phyloP scores from a whole-genome alignment of 64 coral and sea anemone genomes.

The Anthopleura sola region DNA sequence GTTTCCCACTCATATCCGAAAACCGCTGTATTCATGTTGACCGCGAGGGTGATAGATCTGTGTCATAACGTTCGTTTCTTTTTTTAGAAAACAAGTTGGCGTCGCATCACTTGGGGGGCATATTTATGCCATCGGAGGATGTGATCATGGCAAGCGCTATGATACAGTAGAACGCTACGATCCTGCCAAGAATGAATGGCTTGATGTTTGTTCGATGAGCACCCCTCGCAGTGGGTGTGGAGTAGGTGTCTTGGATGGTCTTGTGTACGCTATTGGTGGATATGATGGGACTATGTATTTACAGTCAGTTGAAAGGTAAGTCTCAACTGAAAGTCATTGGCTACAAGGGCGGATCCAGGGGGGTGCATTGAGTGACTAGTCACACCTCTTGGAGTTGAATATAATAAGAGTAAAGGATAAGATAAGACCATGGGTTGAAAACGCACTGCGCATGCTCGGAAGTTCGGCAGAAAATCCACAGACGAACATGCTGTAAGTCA shows the following conservation, averaged over 20 bases:
- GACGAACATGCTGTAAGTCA: too few relatives aligned
- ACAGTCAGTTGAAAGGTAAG: constrained; percentile 92
- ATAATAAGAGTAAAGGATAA: too few relatives aligned
- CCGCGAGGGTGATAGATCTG: too few relatives aligned
- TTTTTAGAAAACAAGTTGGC: constrained; percentile 85
- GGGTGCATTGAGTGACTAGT: too few relatives aligned
- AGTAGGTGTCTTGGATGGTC: constrained; percentile 90
- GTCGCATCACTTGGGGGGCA: constrained; percentile 80
- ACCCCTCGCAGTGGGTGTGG: constrained; percentile 98
- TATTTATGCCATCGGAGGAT: constrained; percentile 94
- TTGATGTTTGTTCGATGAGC: constrained; percentile 89
- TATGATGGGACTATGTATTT: constrained; percentile 97
- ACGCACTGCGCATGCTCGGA: too few relatives aligned
- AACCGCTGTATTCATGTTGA: too few relatives aligned
- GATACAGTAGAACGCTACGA: constrained; percentile 93
- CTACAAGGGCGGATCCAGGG: too few relatives aligned
- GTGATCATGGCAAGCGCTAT: constrained; percentile 88
- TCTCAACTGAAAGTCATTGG: too few relatives aligned
- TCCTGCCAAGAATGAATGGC: constrained; percentile 84
- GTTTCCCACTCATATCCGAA: too few relatives aligned
- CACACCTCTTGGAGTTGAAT: too few relatives aligned
- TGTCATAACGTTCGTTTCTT: background rate
- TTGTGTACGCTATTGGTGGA: constrained; percentile 90
- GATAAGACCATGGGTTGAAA: too few relatives aligned
- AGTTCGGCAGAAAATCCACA: too few relatives aligned